These are phyloP conservation scores for Embiotoca jacksoni DNA, from an alignment of 2,113 vertebrate genomes.

Conservation along the genomic window DNA sequence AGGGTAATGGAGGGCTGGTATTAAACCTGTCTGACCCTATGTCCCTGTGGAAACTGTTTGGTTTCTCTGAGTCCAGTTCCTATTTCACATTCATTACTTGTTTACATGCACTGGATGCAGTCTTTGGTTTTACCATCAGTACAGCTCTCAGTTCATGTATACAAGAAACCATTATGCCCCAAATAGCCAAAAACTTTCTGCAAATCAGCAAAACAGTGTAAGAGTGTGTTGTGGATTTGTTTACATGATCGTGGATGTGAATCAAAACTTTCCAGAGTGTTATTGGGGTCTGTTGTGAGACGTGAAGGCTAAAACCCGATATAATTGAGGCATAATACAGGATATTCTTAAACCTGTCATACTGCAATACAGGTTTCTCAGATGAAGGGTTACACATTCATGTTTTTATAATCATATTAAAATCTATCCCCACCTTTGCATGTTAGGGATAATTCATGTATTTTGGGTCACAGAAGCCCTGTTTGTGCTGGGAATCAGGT, in stretches of 20 bases:
- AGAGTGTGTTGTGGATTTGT: conserved; percentile 18
- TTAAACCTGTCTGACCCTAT: neutral
- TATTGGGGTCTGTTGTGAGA: neutral
- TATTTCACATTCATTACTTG: conserved; percentile 15
- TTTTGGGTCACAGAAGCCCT: no score
- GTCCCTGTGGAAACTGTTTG: conserved; percentile 1
- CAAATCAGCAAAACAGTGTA: neutral
- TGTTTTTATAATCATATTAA: neutral
- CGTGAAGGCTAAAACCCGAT: neutral
- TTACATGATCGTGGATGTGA: conserved; percentile 10
- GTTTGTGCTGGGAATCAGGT: neutral
- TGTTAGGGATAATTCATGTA: neutral
- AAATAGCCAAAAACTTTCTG: conserved; percentile 1
- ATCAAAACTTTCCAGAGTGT: conserved; percentile 1
- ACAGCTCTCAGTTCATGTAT: conserved; percentile 23
- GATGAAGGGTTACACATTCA: neutral
- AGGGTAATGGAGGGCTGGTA: neutral
- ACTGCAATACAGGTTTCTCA: no score
- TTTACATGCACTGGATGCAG: neutral
- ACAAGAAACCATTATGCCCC: conserved; percentile 19
- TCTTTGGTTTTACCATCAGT: neutral
- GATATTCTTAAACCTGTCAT: no score
- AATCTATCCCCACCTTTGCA: neutral
- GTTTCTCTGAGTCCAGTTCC: conserved; percentile 1
- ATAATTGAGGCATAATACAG: neutral